These are phyloP conservation scores for Odontocolon sp. DNA, from an alignment of 2,888 invertebrate genomes.

Conservation along the genomic window DNA sequence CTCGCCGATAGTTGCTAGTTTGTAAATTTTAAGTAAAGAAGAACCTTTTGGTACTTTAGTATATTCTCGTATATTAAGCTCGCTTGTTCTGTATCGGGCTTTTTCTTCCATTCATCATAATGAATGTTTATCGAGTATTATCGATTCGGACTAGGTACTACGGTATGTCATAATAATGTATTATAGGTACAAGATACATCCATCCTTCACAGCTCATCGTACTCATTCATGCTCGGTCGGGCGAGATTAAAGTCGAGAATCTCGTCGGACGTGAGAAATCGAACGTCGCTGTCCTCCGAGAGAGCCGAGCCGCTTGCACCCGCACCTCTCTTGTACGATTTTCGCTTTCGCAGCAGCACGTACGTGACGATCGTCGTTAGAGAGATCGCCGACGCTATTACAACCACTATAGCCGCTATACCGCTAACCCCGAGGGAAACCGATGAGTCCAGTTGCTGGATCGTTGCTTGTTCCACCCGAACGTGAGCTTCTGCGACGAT, in stretches of 20 bases:
- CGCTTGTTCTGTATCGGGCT: too few species aligned
- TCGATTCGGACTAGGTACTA: too few species aligned
- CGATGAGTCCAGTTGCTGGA: conserved; percentile 42
- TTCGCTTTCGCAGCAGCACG: conserved; percentile 64
- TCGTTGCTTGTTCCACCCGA: conserved; percentile 47
- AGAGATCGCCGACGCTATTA: conserved; percentile 67
- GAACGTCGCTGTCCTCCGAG: conserved; percentile 83
- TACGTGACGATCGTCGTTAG: conserved; percentile 63
- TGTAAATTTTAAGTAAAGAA: too few species aligned
- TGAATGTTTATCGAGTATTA: too few species aligned
- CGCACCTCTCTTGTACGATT: conserved; percentile 68
- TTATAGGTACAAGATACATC: too few species aligned
- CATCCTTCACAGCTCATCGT: conserved; percentile 63
- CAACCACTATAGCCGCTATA: conserved; percentile 65
- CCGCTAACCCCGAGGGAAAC: conserved; percentile 41
- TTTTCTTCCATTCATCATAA: too few species aligned
- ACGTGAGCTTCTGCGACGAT: conserved; percentile 49
- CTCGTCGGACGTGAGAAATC: conserved; percentile 83
- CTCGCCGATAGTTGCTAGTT: too few species aligned
- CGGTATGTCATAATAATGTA: too few species aligned
- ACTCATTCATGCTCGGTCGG: conserved; percentile 74
- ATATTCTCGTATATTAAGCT: too few species aligned
- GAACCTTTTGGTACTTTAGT: too few species aligned
- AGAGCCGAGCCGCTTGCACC: conserved; percentile 71
- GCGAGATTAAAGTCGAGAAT: conserved; percentile 82